These are phyloP conservation scores for Aricia agestis DNA, from an alignment of 1,140 invertebrate species.

Conservation along the genomic window DNA sequence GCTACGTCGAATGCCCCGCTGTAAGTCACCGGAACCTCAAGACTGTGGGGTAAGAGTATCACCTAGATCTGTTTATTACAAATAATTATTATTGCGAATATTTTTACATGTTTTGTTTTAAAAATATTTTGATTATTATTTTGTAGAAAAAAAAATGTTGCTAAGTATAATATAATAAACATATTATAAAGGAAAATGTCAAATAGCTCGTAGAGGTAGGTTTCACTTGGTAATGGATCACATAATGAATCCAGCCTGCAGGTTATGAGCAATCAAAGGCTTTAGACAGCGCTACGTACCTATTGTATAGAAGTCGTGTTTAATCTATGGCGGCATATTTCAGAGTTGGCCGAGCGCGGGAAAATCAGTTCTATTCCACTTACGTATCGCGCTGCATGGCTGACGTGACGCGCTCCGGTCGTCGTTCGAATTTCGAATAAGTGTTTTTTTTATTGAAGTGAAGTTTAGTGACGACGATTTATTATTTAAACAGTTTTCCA, in stretches of 20 bases:
- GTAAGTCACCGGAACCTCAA: not conserved
- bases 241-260: not conserved
- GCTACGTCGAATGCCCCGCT: not conserved
- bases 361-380: conserved; percentile 37
- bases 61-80: not conserved
- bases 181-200: not conserved
- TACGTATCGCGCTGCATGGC: conserved; percentile 35
- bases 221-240: not conserved
- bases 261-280: conserved; percentile 9
- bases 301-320: conserved; percentile 16
- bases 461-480: not conserved
- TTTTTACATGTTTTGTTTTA: no score
- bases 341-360: conserved; percentile 33
- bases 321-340: conserved; percentile 35
- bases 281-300: not conserved
- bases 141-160: no score
- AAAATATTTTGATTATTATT: no score
- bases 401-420: conserved; percentile 21
- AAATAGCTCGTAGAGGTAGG: not conserved
- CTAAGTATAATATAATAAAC: no score
- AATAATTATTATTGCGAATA: no score
- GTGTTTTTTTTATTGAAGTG: conserved; percentile 9
- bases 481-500: not conserved
- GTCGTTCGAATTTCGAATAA: conserved; percentile 22
- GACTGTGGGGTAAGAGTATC: not conserved